Evolutionary conservation across 2,797 vertebrate genomes (phyloP), one percentile per base, ranked within the genome.

Genomic region (Martes flavigula): DNA sequence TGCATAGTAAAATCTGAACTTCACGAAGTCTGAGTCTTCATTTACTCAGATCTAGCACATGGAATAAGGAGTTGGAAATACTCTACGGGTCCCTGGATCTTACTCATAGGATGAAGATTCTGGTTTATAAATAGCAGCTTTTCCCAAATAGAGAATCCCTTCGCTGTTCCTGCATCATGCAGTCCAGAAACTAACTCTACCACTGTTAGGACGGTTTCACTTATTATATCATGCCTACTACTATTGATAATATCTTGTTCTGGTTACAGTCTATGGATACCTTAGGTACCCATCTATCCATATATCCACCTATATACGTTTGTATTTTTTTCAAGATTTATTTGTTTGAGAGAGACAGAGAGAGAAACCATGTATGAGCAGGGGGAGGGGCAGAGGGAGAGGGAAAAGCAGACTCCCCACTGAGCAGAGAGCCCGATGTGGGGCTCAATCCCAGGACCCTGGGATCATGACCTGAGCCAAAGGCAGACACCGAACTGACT

Each of bases 41-140:
- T 48, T 72, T 35, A 87, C 70, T 86, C 56, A 54, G 54, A 92
- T 62, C 32, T 11, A 56, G 85, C 2, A 27, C 40, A 30, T 21
- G 54, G 8, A 90, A 85, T 0, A 66, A 68, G 83, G 77, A 93
- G 77, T 12, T 32, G 48, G 48, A 94, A 96, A 86, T 43, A 91
- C 70, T 35, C n/a, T 40, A 82, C n/a, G 4, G 60, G 81, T 89
- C 84, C 30, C 92, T 77, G 35, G 64, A 27, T 89, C 88, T 96
- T 93, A 83, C 87, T 96, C 94, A 86, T 0, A 94, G 66, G 72
- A 94, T 30, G 83, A 95, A 95, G 79, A 96, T 54, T 92, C 68
- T 35, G 83, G 48, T 91, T 95, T 95, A 91, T 77, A 97, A 97
- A 97, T 75, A 92, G 96, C 54, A 88, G 75, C 89, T 88, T 94